phyloP scores from a whole-genome alignment of 2,113 vertebrate genomes.

The Ahaetulla prasina region DNA sequence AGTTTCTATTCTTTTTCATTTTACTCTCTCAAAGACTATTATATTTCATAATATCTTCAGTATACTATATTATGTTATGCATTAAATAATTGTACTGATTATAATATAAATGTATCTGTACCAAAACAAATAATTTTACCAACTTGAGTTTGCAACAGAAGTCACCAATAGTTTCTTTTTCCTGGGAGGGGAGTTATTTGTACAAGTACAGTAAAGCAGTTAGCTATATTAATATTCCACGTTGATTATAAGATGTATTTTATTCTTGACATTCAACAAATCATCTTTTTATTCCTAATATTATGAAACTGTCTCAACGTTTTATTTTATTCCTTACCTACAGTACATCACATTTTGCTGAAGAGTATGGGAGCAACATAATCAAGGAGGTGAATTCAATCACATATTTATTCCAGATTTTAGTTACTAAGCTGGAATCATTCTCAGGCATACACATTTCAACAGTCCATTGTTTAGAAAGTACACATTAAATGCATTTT shows the following conservation, averaged over 20 bases:
- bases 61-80: not conserved
- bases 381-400: not conserved
- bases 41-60: not conserved
- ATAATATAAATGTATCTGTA: not conserved
- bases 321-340: not conserved
- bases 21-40: not conserved
- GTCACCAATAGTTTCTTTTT: not conserved
- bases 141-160: not conserved
- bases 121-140: not conserved
- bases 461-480: not conserved
- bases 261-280: not conserved
- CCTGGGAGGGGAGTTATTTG: not conserved
- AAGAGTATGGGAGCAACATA: not conserved
- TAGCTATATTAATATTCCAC: not conserved
- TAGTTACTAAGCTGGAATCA: not conserved
- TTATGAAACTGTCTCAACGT: not conserved
- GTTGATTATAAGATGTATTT: not conserved
- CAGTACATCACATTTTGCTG: not conserved
- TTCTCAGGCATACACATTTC: not conserved
- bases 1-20: not conserved
- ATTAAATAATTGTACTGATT: not conserved
- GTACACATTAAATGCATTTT: not conserved
- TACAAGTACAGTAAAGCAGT: not conserved
- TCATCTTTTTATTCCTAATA: not conserved
- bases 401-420: not conserved